Evolutionary conservation across 1,140 invertebrate species (phyloP).

Genomic region (Hypothenemus hampei): DNA sequence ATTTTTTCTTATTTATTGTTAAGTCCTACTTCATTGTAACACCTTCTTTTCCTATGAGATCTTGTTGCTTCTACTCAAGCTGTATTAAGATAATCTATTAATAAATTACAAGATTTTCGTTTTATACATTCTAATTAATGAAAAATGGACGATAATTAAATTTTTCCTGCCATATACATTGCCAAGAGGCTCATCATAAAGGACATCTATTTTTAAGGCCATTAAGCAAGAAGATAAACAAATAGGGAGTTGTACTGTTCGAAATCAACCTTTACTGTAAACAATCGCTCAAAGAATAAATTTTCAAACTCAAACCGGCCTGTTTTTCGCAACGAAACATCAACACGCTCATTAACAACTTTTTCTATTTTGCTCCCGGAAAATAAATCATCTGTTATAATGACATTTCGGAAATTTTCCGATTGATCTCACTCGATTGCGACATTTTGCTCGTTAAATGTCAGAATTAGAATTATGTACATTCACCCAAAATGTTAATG

Average conservation of each 20-base stretch:
- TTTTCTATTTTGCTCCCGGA: slow-evolving; percentile 2
- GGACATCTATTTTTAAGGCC: not conserved
- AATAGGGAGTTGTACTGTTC: not conserved
- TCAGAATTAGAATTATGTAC: too few relatives aligned
- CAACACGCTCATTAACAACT: not conserved
- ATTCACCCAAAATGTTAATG: not conserved
- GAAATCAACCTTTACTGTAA: not conserved
- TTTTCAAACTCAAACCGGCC: not conserved
- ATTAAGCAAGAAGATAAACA: slow-evolving; percentile 2
- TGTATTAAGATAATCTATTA: not conserved
- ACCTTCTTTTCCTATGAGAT: not conserved
- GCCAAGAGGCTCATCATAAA: not conserved
- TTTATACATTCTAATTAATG: not conserved
- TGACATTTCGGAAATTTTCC: slow-evolving; percentile 5
- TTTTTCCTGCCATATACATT: not conserved
- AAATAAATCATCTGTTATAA: slow-evolving; percentile 5
- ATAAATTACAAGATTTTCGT: too few relatives aligned
- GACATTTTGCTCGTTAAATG: not conserved
- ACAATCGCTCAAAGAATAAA: not conserved
- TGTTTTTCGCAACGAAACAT: not conserved
- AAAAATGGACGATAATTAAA: slow-evolving; percentile 1
- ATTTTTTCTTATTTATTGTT: too few relatives aligned
- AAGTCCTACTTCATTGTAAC: too few relatives aligned
- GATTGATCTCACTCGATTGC: slow-evolving; percentile 7
- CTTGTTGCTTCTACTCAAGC: not conserved